Conservation (phyloP, 2,113 vertebrate species). For the Pteropus alecto region DNA sequence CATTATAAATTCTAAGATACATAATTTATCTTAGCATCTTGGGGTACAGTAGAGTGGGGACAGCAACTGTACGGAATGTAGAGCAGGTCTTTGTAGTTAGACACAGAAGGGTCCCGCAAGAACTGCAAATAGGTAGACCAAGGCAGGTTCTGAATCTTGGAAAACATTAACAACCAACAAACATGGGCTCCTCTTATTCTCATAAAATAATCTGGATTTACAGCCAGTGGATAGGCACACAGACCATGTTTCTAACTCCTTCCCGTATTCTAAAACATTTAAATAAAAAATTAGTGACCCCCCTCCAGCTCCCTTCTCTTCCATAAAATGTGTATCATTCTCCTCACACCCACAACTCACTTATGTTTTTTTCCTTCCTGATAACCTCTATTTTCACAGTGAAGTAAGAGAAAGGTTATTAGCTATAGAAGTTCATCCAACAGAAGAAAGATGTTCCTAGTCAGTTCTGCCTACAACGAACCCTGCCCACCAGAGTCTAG, state of each 20-base stretch:
- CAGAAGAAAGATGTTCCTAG: neutral
- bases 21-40: neutral
- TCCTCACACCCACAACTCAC: neutral
- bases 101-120: neutral
- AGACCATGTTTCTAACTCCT: neutral
- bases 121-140: neutral
- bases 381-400: neutral
- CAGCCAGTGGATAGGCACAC: neutral
- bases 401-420: neutral
- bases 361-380: neutral
- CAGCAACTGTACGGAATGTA: neutral
- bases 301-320: neutral
- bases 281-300: neutral
- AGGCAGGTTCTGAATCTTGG: neutral
- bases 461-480: neutral
- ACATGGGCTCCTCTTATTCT: neutral
- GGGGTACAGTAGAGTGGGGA: neutral
- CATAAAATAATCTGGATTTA: neutral
- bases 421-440: neutral
- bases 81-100: neutral
- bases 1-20: neutral
- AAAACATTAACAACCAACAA: constrained; percentile 17
- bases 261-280: neutral
- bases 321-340: neutral
- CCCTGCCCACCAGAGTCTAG: neutral